Percentiles rank a stretch among this genome's conserved stretches.
Evolutionary conservation across 2,113 vertebrate species (phyloP).

Genomic region (Typhlomys cinereus): DNA sequence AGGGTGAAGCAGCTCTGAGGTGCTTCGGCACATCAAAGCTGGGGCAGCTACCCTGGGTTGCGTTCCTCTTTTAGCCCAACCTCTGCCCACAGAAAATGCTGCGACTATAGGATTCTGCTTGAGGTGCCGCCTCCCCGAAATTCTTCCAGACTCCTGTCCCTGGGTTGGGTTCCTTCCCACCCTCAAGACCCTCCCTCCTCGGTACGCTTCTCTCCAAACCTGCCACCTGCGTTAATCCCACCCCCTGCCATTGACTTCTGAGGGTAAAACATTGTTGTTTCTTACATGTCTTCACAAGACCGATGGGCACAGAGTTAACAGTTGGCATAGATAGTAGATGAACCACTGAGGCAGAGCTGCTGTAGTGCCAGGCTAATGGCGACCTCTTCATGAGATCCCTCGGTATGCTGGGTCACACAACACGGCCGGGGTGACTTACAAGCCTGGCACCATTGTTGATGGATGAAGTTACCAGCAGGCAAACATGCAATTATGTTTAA

Average conservation of each 20-base stretch:
- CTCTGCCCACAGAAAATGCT: neutral
- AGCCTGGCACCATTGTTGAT: no score
- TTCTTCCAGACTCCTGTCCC: neutral
- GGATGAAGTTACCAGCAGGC: neutral
- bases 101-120: neutral
- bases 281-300: neutral
- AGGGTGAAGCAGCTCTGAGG: neutral
- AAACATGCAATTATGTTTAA: neutral
- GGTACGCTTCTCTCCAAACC: no score
- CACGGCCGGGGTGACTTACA: accelerated
- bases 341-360: neutral
- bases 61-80: neutral
- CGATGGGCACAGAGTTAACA: neutral
- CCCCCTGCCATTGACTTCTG: neutral
- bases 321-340: neutral
- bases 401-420: neutral
- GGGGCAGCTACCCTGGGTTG: no score
- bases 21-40: neutral
- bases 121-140: neutral
- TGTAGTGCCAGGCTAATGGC: neutral
- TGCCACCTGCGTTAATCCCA: neutral
- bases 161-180: neutral
- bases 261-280: neutral
- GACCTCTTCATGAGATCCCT: neutral
- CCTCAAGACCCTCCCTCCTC: accelerated